Base-by-base conservation (phyloP, 92 coral and sea anemone species). In the Virgularia gustaviana region DNA sequence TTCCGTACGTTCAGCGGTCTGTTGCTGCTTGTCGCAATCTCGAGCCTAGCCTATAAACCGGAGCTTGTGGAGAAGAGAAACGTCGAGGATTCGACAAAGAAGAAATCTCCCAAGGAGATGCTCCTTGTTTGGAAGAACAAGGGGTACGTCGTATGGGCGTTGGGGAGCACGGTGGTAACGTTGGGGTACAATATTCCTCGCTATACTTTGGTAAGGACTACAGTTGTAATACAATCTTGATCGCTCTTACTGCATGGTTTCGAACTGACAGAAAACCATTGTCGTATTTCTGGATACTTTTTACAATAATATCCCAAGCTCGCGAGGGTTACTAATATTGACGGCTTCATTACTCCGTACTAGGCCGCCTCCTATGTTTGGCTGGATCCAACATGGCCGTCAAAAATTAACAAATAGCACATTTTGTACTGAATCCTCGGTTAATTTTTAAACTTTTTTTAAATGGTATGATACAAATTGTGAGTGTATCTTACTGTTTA, bases 141-240 rank as follows among this genome's bases (percentile, higher is more conserved):
- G 61, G 83, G 90, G 3, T 94, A 89, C 74, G 84, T 87, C 15
- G 71, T 89, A 32, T 94, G 99, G 99, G 86, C 87, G 15, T 57
- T 83, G 28, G 90, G 90, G 9, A 90, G 91, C 0, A 79, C 95
- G 31, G 73, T 85, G 31, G 94, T 91, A 0, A 91, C 90, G 0
- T 76, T 94, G 39, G 99, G 99, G 3, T 94, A 94, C 60, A 89
- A 86, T 51, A 84, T 94, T 59, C 99, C 99, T 3, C 88, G 88
- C 61, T 94, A 89, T 68, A 86, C 86, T 42, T 51, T 94, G 94
- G 99, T 94, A 74, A 65, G 74, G 79, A 16, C 8, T n/a, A n/a
- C n/a, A n/a, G n/a, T n/a, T n/a, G n/a, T n/a, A n/a, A n/a, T n/a
- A n/a, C n/a, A n/a, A n/a, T n/a, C n/a, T n/a, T n/a, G 22, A 51